These are phyloP conservation scores for Henricia sp. DNA, from an alignment of 53 echinoderm and acorn worm species.

Conservation along the genomic window DNA sequence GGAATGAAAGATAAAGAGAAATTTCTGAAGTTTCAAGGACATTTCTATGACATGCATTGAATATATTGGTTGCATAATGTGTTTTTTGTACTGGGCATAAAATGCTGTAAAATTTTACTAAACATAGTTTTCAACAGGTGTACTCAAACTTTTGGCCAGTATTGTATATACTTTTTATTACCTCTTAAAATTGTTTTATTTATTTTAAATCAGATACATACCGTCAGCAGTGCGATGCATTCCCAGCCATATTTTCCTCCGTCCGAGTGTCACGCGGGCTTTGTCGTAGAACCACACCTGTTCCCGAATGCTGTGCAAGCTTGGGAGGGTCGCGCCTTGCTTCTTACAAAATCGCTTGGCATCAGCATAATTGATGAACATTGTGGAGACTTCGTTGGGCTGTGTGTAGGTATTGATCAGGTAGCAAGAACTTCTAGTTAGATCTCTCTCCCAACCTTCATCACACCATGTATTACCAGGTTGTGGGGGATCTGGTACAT, in stretches of 20 bases:
- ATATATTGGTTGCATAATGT: neutral
- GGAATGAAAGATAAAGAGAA: too few relatives aligned
- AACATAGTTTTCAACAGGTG: neutral
- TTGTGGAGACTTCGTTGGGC: neutral
- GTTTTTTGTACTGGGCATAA: neutral
- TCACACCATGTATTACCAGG: neutral
- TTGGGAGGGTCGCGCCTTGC: constrained; percentile 1
- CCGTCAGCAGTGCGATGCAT: constrained; percentile 41
- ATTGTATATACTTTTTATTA: neutral
- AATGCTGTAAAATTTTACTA: neutral
- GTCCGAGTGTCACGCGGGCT: constrained; percentile 25
- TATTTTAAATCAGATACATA: neutral
- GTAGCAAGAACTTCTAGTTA: neutral
- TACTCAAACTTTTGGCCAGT: neutral
- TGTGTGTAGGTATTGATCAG: constrained; percentile 18
- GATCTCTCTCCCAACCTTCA: constrained; percentile 14
- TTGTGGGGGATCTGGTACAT: neutral
- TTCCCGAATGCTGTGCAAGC: neutral
- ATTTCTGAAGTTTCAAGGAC: too few relatives aligned
- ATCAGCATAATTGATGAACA: constrained; percentile 5
- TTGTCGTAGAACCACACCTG: constrained; percentile 20
- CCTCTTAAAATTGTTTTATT: too few relatives aligned
- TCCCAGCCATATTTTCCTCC: constrained; percentile 41
- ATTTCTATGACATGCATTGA: too few relatives aligned
- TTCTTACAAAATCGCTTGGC: neutral